Percentiles rank a stretch among this genome's conserved stretches.
Evolutionary conservation across 1,140 invertebrate species (phyloP).

Genomic region (Drosophila seguyi): DNA sequence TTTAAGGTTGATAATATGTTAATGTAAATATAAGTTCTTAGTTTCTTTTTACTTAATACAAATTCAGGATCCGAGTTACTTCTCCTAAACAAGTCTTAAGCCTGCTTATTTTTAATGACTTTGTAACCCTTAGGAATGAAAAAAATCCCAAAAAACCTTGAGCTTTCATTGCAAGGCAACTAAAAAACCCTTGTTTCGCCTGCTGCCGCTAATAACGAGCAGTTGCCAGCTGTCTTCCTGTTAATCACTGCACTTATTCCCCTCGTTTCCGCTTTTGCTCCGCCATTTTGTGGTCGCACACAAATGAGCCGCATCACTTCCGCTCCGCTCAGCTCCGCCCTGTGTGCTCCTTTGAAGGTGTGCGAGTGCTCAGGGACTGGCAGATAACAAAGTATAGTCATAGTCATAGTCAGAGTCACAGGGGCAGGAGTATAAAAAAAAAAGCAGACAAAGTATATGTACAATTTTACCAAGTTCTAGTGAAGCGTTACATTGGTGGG

Average conservation of each 20-base stretch:
- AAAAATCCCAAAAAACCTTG: neutral
- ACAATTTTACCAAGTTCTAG: constrained; percentile 65
- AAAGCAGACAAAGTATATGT: neutral
- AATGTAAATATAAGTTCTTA: neutral
- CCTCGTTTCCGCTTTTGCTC: constrained; percentile 1
- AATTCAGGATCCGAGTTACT: no score
- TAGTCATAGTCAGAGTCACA: neutral
- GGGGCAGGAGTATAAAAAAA: constrained; percentile 7
- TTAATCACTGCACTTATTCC: constrained; percentile 33
- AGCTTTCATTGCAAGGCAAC: neutral
- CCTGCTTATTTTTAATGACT: neutral
- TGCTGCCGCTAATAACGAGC: constrained; percentile 8
- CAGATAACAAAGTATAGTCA: constrained; percentile 49
- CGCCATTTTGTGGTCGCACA: constrained; percentile 64
- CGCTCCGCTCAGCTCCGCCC: constrained; percentile 6
- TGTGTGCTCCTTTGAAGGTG: constrained; percentile 29
- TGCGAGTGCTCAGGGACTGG: constrained; percentile 35
- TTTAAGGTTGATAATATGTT: neutral
- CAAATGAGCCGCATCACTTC: constrained; percentile 81
- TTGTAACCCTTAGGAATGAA: no score
- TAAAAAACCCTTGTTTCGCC: neutral
- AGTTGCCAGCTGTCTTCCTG: constrained; percentile 12
- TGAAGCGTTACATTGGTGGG: constrained; percentile 74
- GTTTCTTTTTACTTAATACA: neutral
- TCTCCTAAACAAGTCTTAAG: neutral